Evolutionary conservation across 2,113 vertebrate genomes (phyloP), one percentile per base, ranked within the genome.

Genomic region (Sisor rabdophorus): DNA sequence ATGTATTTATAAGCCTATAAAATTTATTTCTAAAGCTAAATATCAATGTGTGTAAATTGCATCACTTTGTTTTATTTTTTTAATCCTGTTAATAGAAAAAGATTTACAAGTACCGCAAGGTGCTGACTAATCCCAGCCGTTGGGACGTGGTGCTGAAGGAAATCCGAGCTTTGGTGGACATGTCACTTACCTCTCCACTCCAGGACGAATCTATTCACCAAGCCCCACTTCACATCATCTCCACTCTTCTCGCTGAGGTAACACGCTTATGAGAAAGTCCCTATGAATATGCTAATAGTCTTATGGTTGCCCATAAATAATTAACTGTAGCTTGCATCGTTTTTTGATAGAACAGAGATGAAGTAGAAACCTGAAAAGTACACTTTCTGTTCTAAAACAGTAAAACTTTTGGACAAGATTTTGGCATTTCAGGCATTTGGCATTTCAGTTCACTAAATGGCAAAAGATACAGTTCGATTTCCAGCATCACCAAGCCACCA

Each of bases 131-230:
- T 87, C 96, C 97, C 0, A 95, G 95, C 79, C 96, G 97, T 80
- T 98, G 95, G 95, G 97, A 99, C 50, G 96, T 99, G 60, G 97
- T 98, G 56, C 85, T 99, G 88, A 99, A 99, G 89, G 97, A 99
- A 92, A 98, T 99, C 89, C 86, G 96, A 65, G 93, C 95, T 0
- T 92, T 98, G 87, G 97, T 99, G 91, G 97, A 99, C 89, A 98
- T 98, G 97, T 96, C 96, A 0, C 92, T 99, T 79, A 94, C 90
- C 0, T 99, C 97, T 2, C 97, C 97, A 0, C 93, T 99, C 81
- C 97, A 99, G 89, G 97, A 98, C 6, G 96, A 99, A 79, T 98
- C 97, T 83, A 98, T 98, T 86, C 95, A 98, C 89, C 97, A 99
- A 86, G 94, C 95, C 0, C 97, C 97, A 0, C 92, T 99, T 88